Evolutionary conservation across 2,113 vertebrate genomes (phyloP).

Genomic region (Dendropsophus ebraccatus): DNA sequence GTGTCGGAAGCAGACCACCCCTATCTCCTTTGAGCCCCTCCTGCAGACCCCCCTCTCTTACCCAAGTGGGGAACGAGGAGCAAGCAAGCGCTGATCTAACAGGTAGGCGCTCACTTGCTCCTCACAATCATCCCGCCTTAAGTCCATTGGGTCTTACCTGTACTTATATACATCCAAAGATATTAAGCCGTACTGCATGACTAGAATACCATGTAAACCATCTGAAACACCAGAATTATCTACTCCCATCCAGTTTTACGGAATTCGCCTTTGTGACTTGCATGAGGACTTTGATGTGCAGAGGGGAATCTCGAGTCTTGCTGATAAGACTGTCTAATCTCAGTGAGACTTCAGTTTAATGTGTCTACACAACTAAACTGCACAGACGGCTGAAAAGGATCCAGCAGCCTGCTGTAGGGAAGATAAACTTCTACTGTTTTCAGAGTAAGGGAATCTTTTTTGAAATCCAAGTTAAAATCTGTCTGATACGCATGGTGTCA

Average conservation of each 20-base stretch:
- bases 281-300: conserved; percentile 62
- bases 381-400: conserved; percentile 60
- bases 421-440: conserved; percentile 45
- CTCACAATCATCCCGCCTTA: too few relatives aligned
- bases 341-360: conserved; percentile 66
- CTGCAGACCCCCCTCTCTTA: too few relatives aligned
- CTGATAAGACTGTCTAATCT: conserved; percentile 71
- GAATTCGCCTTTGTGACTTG: conserved; percentile 38
- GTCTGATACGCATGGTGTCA: conserved; percentile 43
- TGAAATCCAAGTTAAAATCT: conserved; percentile 58
- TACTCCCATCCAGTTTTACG: conserved; percentile 63
- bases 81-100: too few relatives aligned
- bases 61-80: too few relatives aligned
- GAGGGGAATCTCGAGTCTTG: conserved; percentile 59
- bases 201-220: background rate
- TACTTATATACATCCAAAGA: background rate
- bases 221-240: conserved; percentile 56
- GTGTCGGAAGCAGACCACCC: too few relatives aligned
- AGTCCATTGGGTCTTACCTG: too few relatives aligned
- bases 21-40: too few relatives aligned
- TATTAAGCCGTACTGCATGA: background rate
- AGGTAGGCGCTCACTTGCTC: too few relatives aligned
- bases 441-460: conserved; percentile 29
- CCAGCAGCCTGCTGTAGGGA: conserved; percentile 58
- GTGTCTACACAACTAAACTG: conserved; percentile 59